A percentile compares a stretch with the other conserved stretches of the same genome.
Evolutionary conservation across 2,113 vertebrate species (phyloP).

Genomic region (Cebus imitator): DNA sequence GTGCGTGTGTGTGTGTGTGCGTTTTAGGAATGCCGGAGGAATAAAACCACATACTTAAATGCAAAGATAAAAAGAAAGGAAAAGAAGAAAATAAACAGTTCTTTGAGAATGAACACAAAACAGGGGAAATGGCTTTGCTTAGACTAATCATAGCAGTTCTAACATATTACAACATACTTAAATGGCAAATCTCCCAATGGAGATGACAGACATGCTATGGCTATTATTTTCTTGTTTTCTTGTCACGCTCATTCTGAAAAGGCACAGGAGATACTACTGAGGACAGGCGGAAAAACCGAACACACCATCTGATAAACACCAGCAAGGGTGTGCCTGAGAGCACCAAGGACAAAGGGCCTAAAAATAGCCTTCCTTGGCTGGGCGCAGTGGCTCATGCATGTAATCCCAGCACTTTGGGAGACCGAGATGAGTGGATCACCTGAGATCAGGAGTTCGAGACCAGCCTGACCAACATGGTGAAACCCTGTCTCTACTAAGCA

Average conservation of each 20-base stretch:
- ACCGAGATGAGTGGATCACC: too few species aligned
- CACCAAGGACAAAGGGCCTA: background rate
- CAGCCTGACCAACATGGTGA: too few species aligned
- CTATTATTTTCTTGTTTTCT: background rate
- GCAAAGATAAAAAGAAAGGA: background rate
- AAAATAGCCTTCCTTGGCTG: background rate
- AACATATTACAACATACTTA: background rate
- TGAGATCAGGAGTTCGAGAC: too few species aligned
- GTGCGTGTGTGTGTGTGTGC: too few species aligned
- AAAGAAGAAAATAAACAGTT: background rate
- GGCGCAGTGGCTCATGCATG: too few species aligned
- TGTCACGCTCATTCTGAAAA: background rate
- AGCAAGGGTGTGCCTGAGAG: rapidly evolving
- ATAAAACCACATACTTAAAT: background rate
- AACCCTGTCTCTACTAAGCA: too few species aligned
- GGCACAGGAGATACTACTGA: background rate
- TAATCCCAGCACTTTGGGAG: too few species aligned
- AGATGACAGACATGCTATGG: too few species aligned
- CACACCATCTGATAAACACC: background rate
- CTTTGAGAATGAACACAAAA: background rate
- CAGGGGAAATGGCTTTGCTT: background rate
- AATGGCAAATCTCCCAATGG: background rate
- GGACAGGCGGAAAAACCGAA: background rate
- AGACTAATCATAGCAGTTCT: background rate
- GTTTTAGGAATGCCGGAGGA: too few species aligned